Evolutionary conservation across 2,888 invertebrate genomes (phyloP), one percentile per base, ranked within the genome.

Genomic region (Lasioglossum lativentre): DNA sequence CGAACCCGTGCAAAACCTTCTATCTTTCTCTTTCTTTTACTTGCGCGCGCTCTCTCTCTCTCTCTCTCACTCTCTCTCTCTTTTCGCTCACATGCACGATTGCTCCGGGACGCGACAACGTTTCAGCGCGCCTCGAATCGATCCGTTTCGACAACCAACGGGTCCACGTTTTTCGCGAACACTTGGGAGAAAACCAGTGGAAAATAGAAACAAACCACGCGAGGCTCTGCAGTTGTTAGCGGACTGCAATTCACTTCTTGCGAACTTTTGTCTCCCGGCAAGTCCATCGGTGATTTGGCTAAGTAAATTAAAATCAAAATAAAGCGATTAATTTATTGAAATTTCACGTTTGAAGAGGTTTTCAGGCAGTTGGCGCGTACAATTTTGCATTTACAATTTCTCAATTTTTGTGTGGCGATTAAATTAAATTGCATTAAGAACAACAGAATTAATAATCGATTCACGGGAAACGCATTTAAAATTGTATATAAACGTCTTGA

Each of bases 101-200:
- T 70, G 86, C 75, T 78, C 63, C 78, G 83, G 63, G 81, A 80
- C 52, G 66, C 78, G 77, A 76, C 42, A 78, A 68, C 82, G 76
- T 83, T 86, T 77, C 79, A 63, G 52, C 74, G 66, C 75, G 76
- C 47, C 80, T 86, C 52, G 56, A 78, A 87, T 75, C 82, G 86
- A 86, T 86, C 80, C 66, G 79, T 78, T 59, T 72, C 75, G 56
- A 27, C 34, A 16, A 30, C 66, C 34, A 19, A 19, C 66, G 66
- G 66, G 34, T 34, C 66, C 66, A 66, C 66, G 66, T 30, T 66
- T 66, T 66, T 66, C 66, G 30, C 34, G 19, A 66, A 66, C 34
- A 30, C 34, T 30, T 66, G 30, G 27, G 19, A 66, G 34, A 66
- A 30, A 66, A 34, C 66, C 34, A 6, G 30, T 30, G 30, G 8